Conservation (phyloP, 2,113 vertebrate genomes). For the Cochlearius cochlearius region DNA sequence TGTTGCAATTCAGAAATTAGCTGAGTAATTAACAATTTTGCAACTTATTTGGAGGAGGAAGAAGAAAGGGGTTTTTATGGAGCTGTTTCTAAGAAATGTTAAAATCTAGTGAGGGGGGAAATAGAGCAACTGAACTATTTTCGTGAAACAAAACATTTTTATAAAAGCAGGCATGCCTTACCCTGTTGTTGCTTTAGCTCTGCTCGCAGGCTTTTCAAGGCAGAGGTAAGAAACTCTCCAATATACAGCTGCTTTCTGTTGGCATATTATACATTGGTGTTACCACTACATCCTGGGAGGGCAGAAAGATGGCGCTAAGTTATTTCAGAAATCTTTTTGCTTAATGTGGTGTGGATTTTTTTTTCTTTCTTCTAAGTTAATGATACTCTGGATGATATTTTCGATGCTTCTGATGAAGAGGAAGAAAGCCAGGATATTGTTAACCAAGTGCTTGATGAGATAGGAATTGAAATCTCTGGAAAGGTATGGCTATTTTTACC, state of each 20-base stretch:
- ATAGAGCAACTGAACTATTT: neutral
- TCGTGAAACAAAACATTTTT: neutral
- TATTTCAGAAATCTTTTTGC: neutral
- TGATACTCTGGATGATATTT: conserved; percentile 95
- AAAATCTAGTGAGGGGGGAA: neutral
- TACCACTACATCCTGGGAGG: neutral
- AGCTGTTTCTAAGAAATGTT: neutral
- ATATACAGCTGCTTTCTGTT: neutral
- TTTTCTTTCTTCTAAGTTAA: conserved; percentile 75
- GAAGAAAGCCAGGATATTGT: conserved; percentile 98
- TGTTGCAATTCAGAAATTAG: neutral
- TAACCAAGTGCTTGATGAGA: conserved; percentile 96
- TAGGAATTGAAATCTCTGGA: conserved; percentile 96
- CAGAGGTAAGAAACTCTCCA: neutral
- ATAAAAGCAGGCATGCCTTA: neutral
- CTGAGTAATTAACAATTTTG: neutral
- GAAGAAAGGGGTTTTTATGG: neutral
- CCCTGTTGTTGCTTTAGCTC: neutral
- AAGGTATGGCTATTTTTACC: conserved; percentile 77
- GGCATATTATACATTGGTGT: fast-evolving
- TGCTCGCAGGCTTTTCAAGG: neutral
- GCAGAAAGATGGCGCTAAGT: neutral
- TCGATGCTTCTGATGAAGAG: conserved; percentile 94
- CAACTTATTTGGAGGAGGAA: neutral
- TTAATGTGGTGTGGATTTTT: neutral